Conservation (phyloP, 2,113 vertebrate species). For the Galemys pyrenaicus region DNA sequence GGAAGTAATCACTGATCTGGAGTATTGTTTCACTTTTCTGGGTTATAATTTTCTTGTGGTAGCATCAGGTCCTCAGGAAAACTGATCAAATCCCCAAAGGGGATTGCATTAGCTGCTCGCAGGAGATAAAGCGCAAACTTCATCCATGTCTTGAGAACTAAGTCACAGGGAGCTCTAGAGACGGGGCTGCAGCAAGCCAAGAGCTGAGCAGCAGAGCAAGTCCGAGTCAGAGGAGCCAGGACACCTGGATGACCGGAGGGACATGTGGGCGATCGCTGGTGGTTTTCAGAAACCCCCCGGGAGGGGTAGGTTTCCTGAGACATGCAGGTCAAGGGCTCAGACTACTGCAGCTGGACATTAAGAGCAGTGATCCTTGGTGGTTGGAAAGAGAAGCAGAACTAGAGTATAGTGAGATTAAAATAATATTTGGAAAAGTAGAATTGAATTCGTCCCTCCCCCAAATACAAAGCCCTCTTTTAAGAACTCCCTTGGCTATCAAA, state of each 20-base stretch:
- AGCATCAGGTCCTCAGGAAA: not conserved
- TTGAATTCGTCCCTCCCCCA: not conserved
- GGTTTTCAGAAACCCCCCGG: not conserved
- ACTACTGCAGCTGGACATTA: not conserved
- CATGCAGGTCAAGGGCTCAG: not conserved
- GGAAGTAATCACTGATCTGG: not conserved
- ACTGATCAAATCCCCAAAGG: too few species aligned
- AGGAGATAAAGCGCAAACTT: not conserved
- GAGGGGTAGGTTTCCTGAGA: not conserved
- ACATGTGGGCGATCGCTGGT: not conserved
- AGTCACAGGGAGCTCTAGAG: not conserved
- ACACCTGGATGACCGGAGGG: too few species aligned
- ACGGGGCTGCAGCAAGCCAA: not conserved
- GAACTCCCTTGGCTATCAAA: conserved; percentile 9
- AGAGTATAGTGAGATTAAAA: not conserved
- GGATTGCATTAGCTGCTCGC: not conserved
- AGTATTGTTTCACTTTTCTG: not conserved
- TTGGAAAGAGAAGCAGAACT: not conserved
- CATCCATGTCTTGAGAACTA: not conserved
- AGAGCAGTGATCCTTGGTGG: not conserved
- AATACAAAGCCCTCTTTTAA: not conserved
- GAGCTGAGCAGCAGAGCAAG: too few species aligned
- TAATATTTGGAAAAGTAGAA: not conserved
- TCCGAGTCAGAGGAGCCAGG: too few species aligned
- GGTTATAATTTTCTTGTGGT: not conserved